Percentiles rank a stretch among this genome's conserved stretches.
These are phyloP conservation scores for Collichthys lucidus DNA, from an alignment of 2,113 vertebrate species.

Conservation along the genomic window DNA sequence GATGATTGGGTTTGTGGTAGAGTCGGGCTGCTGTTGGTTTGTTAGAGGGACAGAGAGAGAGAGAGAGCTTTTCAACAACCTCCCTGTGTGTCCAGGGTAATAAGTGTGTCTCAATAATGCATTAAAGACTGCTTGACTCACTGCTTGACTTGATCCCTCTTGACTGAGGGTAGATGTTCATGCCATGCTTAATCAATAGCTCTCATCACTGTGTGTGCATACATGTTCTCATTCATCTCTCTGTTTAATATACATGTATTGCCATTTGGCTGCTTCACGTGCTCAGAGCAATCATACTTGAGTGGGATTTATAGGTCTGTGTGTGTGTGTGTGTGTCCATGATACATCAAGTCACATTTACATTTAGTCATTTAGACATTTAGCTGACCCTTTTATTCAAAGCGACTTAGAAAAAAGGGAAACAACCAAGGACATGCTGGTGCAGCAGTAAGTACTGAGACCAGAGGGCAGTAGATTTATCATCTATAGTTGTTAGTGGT, in stretches of 20 bases:
- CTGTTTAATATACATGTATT: neutral
- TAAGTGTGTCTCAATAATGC: neutral
- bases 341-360: neutral
- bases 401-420: no score
- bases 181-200: slow-evolving; percentile 5
- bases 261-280: neutral
- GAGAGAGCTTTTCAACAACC: slow-evolving; percentile 13
- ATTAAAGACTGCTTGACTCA: neutral
- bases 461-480: no score
- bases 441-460: no score
- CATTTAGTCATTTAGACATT: no score
- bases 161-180: neutral
- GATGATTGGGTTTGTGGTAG: slow-evolving; percentile 33
- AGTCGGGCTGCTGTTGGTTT: slow-evolving; percentile 30
- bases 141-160: neutral
- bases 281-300: neutral
- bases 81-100: neutral
- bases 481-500: no score
- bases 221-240: neutral
- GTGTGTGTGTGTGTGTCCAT: neutral
- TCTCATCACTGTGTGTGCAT: neutral
- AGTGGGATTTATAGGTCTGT: slow-evolving; percentile 9
- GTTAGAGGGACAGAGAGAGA: neutral
- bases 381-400: no score
- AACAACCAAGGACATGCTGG: no score